phyloP scores from a whole-genome alignment of 1,140 invertebrate species.

The Semibalanus balanoides region DNA sequence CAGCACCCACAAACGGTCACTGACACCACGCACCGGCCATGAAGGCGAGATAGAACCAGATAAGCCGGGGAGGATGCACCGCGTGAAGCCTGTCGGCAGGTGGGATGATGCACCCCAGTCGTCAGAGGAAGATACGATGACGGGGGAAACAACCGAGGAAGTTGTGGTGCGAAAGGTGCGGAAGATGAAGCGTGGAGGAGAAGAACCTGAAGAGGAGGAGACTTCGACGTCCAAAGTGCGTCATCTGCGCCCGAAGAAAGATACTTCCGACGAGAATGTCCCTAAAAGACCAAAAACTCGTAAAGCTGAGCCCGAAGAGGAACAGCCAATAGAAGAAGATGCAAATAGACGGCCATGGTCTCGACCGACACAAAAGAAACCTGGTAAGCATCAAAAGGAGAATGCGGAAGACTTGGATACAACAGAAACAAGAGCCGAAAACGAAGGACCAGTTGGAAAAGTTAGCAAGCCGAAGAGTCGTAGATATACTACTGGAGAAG shows the following conservation, averaged over 20 bases:
- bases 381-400: not conserved
- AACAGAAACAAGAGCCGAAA: not conserved
- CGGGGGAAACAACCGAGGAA: not conserved
- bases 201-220: not conserved
- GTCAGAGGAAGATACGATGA: not conserved
- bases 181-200: not conserved
- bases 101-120: not conserved
- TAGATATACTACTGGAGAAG: too few species aligned
- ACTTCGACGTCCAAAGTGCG: not conserved
- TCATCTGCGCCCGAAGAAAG: not conserved
- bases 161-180: not conserved
- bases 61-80: not conserved
- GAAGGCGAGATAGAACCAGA: not conserved
- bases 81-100: too few species aligned
- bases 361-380: not conserved
- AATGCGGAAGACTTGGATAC: not conserved
- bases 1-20: not conserved
- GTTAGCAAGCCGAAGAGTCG: too few species aligned
- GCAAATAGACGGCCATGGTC: not conserved
- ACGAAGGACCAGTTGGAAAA: too few species aligned
- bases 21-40: not conserved
- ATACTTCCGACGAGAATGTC: not conserved
- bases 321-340: not conserved
- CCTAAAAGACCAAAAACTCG: not conserved
- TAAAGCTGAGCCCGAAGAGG: not conserved